phyloP scores from a whole-genome alignment of 1,140 invertebrate genomes.

The Tetramorium parvispinum region DNA sequence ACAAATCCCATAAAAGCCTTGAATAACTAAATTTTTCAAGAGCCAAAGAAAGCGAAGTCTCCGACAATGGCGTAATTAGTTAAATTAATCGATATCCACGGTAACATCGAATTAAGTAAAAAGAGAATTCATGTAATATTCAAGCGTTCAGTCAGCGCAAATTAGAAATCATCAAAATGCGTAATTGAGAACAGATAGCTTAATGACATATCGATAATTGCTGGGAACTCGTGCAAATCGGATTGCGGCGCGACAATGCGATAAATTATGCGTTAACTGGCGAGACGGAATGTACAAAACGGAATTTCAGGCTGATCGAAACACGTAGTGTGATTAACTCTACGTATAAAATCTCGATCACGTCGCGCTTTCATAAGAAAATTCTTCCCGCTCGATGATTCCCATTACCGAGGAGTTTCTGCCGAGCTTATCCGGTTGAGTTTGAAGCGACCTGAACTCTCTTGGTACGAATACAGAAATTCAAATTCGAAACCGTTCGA shows the following conservation, averaged over 20 bases:
- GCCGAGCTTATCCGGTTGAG: slow-evolving; percentile 11
- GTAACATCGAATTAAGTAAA: neutral
- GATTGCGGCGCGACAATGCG: slow-evolving; percentile 13
- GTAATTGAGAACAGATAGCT: slow-evolving; percentile 9
- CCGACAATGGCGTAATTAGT: neutral
- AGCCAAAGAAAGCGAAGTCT: neutral
- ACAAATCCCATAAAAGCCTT: neutral
- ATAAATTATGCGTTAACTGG: slow-evolving; percentile 17
- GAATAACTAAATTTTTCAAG: neutral
- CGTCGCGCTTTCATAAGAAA: slow-evolving; percentile 14
- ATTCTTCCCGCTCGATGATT: slow-evolving; percentile 32
- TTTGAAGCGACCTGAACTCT: slow-evolving; percentile 28
- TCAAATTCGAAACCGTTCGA: slow-evolving; percentile 29
- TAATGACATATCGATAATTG: slow-evolving; percentile 17
- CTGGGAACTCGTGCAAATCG: slow-evolving; percentile 1
- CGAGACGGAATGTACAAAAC: neutral
- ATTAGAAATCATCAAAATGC: slow-evolving; percentile 10
- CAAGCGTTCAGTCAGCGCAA: neutral
- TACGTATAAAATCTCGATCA: slow-evolving; percentile 37
- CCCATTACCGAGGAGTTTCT: slow-evolving; percentile 18
- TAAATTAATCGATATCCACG: neutral
- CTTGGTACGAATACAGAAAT: slow-evolving; percentile 38
- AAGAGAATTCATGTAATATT: neutral
- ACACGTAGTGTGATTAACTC: slow-evolving; percentile 24
- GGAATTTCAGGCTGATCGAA: slow-evolving; percentile 5